A percentile compares a stretch with the other conserved stretches of the same genome.
Evolutionary conservation across 2,888 invertebrate species (phyloP).

Genomic region (Ariolimax columbianus): DNA sequence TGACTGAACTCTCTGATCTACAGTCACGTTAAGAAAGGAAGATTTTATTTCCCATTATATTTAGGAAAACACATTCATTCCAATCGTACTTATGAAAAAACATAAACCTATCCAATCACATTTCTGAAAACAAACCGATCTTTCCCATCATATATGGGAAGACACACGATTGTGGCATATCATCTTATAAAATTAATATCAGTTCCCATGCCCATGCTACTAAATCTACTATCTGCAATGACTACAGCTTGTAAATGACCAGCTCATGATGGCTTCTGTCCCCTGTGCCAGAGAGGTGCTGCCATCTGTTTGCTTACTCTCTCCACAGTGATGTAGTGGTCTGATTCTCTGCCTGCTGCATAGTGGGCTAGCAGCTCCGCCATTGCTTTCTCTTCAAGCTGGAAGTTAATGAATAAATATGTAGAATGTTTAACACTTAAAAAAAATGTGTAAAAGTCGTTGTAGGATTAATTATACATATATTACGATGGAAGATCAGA

Average conservation of each 20-base stretch:
- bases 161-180: neutral
- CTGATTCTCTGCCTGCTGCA: slow-evolving; percentile 85
- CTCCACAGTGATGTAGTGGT: slow-evolving; percentile 84
- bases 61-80: too few relatives aligned
- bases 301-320: slow-evolving; percentile 80
- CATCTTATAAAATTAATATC: neutral
- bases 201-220: neutral
- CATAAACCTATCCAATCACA: too few relatives aligned
- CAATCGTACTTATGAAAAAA: too few relatives aligned
- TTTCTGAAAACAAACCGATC: too few relatives aligned
- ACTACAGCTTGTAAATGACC: slow-evolving; percentile 21
- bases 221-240: neutral
- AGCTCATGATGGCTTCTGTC: slow-evolving; percentile 49
- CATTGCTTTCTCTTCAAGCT: slow-evolving; percentile 92
- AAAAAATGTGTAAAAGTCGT: too few relatives aligned
- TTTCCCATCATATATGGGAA: neutral
- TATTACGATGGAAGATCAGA: too few relatives aligned
- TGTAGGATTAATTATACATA: too few relatives aligned
- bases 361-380: slow-evolving; percentile 88
- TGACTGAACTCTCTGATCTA: too few relatives aligned
- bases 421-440: neutral
- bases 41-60: too few relatives aligned
- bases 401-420: slow-evolving; percentile 49
- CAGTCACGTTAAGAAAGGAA: too few relatives aligned
- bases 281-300: slow-evolving; percentile 73